phyloP scores from a whole-genome alignment of 2,797 vertebrate genomes.

The Spondyliosoma cantharus region DNA sequence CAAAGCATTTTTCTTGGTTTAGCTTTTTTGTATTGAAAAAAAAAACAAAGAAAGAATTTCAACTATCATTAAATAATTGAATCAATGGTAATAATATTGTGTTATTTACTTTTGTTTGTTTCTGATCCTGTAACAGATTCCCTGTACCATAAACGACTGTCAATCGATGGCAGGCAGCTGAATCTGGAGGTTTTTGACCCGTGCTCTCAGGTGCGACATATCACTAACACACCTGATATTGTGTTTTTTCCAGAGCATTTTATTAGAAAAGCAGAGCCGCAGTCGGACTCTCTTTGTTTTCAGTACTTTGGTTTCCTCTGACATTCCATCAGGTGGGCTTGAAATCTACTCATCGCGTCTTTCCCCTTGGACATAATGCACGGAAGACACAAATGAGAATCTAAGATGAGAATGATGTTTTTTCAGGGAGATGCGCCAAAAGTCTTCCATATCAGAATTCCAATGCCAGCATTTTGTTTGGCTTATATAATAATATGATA shows the following conservation, averaged over 20 bases:
- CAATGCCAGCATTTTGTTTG: conserved; percentile 8
- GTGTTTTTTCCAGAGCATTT: background rate
- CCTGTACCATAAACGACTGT: conserved; percentile 81
- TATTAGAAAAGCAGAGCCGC: conserved; percentile 26
- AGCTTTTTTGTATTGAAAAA: too few relatives aligned
- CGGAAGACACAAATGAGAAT: background rate
- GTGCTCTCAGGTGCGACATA: conserved; percentile 76
- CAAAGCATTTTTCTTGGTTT: background rate
- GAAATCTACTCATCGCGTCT: background rate
- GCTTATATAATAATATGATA: background rate
- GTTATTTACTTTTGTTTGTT: background rate
- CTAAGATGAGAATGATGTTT: conserved; percentile 2
- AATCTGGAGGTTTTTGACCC: conserved; percentile 84
- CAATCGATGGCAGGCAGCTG: conserved; percentile 80
- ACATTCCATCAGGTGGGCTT: background rate
- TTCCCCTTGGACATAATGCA: background rate
- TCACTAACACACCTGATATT: background rate
- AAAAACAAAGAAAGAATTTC: background rate
- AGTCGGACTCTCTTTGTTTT: conserved; percentile 1
- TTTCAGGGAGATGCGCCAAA: conserved; percentile 1
- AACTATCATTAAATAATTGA: too few relatives aligned
- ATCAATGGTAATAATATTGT: too few relatives aligned
- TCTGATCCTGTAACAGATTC: conserved; percentile 69
- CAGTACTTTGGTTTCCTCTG: background rate
- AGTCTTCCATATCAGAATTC: background rate